Evolutionary conservation across 2,113 vertebrate species (phyloP).

Genomic region (Cettia cetti): DNA sequence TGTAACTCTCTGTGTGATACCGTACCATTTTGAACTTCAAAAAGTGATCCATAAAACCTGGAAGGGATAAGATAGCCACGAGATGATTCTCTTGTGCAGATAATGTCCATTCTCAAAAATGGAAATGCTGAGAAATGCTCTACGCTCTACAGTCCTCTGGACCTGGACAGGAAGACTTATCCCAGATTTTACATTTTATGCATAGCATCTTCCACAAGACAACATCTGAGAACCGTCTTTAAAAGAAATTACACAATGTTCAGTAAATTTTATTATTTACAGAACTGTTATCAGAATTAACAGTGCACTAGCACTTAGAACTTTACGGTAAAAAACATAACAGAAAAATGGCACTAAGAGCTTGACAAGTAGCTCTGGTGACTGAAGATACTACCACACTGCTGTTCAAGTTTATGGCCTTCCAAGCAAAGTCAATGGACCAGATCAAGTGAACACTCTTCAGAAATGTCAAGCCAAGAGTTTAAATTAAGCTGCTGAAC

Average conservation of each 20-base stretch:
- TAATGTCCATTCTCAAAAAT: background rate
- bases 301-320: background rate
- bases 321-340: background rate
- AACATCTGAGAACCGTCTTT: background rate
- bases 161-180: background rate
- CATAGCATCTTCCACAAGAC: background rate
- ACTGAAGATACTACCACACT: background rate
- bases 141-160: background rate
- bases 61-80: background rate
- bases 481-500: background rate
- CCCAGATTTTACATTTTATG: background rate
- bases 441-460: background rate
- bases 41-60: background rate
- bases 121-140: background rate
- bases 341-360: background rate
- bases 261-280: background rate
- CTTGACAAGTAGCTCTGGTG: background rate
- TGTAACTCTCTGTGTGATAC: background rate
- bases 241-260: background rate
- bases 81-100: background rate
- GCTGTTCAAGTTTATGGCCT: background rate
- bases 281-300: background rate
- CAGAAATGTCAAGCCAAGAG: conserved; percentile 25
- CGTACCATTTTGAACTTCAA: background rate
- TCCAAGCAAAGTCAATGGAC: background rate